Evolutionary conservation across 1,140 invertebrate species (phyloP).

Genomic region (Zaprionus davidi): DNA sequence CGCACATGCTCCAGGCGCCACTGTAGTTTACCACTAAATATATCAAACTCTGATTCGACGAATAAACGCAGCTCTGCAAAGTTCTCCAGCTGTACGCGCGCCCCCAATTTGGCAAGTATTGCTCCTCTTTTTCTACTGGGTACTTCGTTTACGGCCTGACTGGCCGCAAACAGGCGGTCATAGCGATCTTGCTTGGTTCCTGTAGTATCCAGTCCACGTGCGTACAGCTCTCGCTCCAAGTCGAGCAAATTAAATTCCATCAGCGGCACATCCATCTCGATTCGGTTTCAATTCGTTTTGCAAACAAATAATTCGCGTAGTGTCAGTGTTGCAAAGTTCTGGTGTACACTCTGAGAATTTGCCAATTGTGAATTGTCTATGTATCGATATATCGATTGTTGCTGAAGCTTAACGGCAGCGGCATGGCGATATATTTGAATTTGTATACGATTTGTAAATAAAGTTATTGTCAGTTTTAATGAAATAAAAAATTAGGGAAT

Average conservation of each 20-base stretch:
- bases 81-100: constrained; percentile 29
- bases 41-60: neutral
- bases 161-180: constrained; percentile 19
- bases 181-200: constrained; percentile 35
- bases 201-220: constrained; percentile 4
- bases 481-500: neutral
- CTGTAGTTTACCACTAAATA: constrained; percentile 14
- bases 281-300: constrained; percentile 9
- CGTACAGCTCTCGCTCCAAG: constrained; percentile 37
- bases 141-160: neutral
- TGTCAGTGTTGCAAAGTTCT: neutral
- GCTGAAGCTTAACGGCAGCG: neutral
- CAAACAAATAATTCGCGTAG: constrained; percentile 21
- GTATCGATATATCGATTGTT: constrained; percentile 36
- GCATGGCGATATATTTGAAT: neutral
- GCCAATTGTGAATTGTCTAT: constrained; percentile 1
- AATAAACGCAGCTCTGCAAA: constrained; percentile 27
- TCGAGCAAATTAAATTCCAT: constrained; percentile 32
- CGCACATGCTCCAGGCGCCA: constrained; percentile 33
- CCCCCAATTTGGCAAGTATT: constrained; percentile 21
- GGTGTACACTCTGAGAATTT: neutral
- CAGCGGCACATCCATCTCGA: constrained; percentile 31
- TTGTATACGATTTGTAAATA: neutral
- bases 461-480: neutral
- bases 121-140: neutral